Base-by-base conservation (phyloP, 2,888 invertebrate genomes). In the Thecophora atra region DNA sequence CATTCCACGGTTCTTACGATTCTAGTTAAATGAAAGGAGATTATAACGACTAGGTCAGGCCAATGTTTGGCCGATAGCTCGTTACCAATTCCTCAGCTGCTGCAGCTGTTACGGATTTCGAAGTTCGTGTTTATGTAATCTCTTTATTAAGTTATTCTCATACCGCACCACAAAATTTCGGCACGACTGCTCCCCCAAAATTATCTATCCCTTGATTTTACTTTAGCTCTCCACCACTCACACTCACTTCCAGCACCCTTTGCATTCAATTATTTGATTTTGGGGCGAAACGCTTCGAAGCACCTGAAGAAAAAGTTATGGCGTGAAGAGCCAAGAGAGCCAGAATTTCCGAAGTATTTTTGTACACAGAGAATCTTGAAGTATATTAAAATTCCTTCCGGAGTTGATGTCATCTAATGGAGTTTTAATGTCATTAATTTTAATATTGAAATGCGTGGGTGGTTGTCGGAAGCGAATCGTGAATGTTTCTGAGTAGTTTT, bases 91-190 rank as follows among this genome's bases (percentile, higher is more conserved):
- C 47, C 44, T 44, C 8, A 7, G 44, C 8, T 11, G 44, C 7
- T 7, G 13, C 44, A 44, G 44, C 44, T 44, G 44, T 44, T 13
- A 13, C 44, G 13, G 13, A 13, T 47, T 7, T 11, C 4, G 47
- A 47, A 47, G 47, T 47, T 47, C 13, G 47, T 47, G 47, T 51
- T 51, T 17, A n/a, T 51, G 65, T 65, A 65, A 51, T 65, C 30
- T 17, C 47, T 21, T 28, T n/a, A n/a, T n/a, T 65, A 51, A 51
- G 30, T 65, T 51, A 47, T 65, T 47, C 44, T 28, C 26, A 15
- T 0, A 19, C 24, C 21, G 26, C 28, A 26, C 51, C 65, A n/a
- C 65, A 65, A 47, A 26, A 26, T 4, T 30, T 65, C 24, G n/a
- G 65, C 30, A 19, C 21, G n/a, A 21, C 24, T 26, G 30, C 24